Percentiles rank a stretch among this genome's conserved stretches.
Evolutionary conservation across 2,797 vertebrate species (phyloP).

Genomic region (Sylvia borin): DNA sequence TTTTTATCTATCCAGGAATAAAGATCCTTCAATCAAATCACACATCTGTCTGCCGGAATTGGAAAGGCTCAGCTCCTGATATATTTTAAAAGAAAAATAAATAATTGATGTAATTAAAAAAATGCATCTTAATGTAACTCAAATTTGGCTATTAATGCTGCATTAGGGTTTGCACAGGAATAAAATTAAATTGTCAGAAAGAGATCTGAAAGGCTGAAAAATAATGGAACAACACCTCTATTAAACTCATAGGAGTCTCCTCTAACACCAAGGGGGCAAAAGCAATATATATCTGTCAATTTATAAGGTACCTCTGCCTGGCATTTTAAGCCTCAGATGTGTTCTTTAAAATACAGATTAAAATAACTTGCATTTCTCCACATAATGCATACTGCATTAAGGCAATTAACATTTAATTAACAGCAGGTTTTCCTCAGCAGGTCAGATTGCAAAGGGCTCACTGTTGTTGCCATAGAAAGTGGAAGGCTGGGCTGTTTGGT

Average conservation of each 20-base stretch:
- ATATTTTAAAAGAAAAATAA: neutral
- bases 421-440: slow-evolving; percentile 84
- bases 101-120: neutral
- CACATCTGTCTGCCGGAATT: neutral
- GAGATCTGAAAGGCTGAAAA: neutral
- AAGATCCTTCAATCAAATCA: neutral
- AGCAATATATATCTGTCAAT: neutral
- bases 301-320: slow-evolving; percentile 17
- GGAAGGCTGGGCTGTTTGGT: slow-evolving; percentile 61
- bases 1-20: accelerated
- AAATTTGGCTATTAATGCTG: slow-evolving; percentile 2
- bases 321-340: slow-evolving; percentile 58
- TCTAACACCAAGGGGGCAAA: neutral
- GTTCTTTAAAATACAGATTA: slow-evolving; percentile 76
- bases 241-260: neutral
- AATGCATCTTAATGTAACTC: neutral
- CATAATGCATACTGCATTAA: slow-evolving; percentile 73
- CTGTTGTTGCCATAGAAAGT: slow-evolving; percentile 85
- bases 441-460: slow-evolving; percentile 81
- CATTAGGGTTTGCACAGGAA: slow-evolving; percentile 16
- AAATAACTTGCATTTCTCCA: slow-evolving; percentile 73
- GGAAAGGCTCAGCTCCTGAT: neutral
- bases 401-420: slow-evolving; percentile 94
- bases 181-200: neutral
- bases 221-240: neutral